Conservation (phyloP, 2,113 vertebrate genomes). For the Gallinago paraguaiae region DNA sequence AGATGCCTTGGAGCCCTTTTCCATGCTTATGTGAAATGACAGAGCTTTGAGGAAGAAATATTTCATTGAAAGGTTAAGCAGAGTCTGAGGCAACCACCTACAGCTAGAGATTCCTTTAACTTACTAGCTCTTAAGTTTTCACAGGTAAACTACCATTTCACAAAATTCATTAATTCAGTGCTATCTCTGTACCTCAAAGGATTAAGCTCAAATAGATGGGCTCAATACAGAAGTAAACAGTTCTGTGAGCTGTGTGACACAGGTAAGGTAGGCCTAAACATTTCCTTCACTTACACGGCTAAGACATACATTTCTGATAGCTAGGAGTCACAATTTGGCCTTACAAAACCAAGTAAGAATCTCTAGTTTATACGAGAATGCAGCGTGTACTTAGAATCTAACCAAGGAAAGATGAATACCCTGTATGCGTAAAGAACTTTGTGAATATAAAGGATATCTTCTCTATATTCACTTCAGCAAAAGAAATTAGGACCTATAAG, state of each 20-base stretch:
- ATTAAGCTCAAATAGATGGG: neutral
- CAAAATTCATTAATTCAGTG: neutral
- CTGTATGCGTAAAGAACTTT: neutral
- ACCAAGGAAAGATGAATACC: constrained; percentile 33
- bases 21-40: neutral
- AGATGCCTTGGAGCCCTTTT: constrained; percentile 20
- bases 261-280: neutral
- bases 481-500: constrained; percentile 22
- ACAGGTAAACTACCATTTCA: constrained; percentile 7
- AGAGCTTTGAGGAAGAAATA: neutral
- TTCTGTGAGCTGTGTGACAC: neutral
- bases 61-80: neutral
- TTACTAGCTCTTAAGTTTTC: neutral
- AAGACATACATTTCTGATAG: neutral
- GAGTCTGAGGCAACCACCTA: constrained; percentile 17
- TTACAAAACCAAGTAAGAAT: constrained; percentile 2
- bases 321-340: neutral
- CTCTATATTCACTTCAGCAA: neutral
- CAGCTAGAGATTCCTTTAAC: neutral
- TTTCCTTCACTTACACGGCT: constrained; percentile 16
- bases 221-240: neutral
- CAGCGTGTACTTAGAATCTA: constrained; percentile 21
- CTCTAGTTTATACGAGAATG: neutral
- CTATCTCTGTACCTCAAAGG: neutral
- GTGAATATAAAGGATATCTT: neutral